phyloP scores from a whole-genome alignment of 2,113 vertebrate species.

The Rhea pennata region DNA sequence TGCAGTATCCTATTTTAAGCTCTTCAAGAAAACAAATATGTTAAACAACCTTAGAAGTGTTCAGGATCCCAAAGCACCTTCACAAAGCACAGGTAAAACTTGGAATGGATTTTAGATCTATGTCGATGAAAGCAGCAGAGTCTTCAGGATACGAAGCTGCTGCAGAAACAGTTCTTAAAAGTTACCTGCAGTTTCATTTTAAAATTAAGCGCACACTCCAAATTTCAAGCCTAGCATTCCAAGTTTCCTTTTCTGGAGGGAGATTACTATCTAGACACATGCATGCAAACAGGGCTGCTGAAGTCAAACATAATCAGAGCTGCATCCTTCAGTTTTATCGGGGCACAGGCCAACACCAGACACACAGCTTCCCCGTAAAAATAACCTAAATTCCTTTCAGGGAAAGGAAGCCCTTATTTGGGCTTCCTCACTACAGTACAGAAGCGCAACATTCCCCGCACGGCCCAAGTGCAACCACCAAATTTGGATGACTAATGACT shows the following conservation, averaged over 20 bases:
- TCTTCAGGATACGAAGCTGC: neutral
- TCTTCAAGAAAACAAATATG: neutral
- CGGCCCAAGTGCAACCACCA: neutral
- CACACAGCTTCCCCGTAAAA: neutral
- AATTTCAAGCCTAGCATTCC: neutral
- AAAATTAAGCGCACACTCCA: neutral
- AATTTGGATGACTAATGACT: constrained; percentile 43
- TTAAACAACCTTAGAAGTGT: neutral
- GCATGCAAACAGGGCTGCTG: neutral
- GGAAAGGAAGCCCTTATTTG: neutral
- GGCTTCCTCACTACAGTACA: neutral
- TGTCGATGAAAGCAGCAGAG: neutral
- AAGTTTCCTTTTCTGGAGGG: neutral
- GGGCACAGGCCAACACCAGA: neutral
- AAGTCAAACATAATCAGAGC: neutral
- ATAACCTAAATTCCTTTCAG: neutral
- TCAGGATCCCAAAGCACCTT: neutral
- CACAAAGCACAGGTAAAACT: neutral
- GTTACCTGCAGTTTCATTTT: neutral
- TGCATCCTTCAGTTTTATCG: neutral
- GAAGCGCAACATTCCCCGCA: neutral
- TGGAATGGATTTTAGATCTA: neutral
- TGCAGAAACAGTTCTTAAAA: neutral
- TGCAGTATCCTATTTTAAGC: neutral
- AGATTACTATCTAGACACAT: neutral